These are phyloP conservation scores for Disparrhopalites patrizii DNA, from an alignment of 2,888 invertebrate species.

Conservation along the genomic window DNA sequence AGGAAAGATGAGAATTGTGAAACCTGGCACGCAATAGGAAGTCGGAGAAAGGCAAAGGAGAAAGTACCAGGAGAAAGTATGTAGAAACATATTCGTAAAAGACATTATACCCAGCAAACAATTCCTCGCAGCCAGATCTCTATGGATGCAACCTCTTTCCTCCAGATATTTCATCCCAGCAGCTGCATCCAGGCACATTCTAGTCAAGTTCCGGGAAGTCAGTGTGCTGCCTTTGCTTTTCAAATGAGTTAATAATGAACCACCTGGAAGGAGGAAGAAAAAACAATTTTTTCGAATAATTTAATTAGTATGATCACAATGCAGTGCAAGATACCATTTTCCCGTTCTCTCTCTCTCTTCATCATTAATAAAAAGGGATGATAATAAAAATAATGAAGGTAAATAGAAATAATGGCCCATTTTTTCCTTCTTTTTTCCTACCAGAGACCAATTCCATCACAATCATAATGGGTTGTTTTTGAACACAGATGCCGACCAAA, in stretches of 20 bases:
- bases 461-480: constrained; percentile 97
- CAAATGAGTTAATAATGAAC: constrained; percentile 82
- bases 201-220: constrained; percentile 64
- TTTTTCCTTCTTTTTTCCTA: constrained; percentile 50
- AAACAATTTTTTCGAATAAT: too few species aligned
- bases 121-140: constrained; percentile 92
- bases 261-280: constrained; percentile 60
- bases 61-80: not conserved
- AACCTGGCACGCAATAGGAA: too few species aligned
- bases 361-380: too few species aligned
- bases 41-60: not conserved
- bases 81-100: too few species aligned
- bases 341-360: too few species aligned
- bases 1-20: too few species aligned
- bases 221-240: constrained; percentile 70
- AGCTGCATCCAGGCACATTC: constrained; percentile 91
- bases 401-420: not conserved
- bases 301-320: too few species aligned
- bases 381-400: not conserved
- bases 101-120: constrained; percentile 71
- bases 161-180: constrained; percentile 94
- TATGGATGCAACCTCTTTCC: constrained; percentile 91
- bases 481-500: constrained; percentile 94
- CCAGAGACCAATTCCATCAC: constrained; percentile 95
- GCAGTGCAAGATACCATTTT: too few species aligned